Evolutionary conservation across 2,888 invertebrate species (phyloP), one percentile per base, ranked within the genome.

Genomic region (Lochmaea capreae): DNA sequence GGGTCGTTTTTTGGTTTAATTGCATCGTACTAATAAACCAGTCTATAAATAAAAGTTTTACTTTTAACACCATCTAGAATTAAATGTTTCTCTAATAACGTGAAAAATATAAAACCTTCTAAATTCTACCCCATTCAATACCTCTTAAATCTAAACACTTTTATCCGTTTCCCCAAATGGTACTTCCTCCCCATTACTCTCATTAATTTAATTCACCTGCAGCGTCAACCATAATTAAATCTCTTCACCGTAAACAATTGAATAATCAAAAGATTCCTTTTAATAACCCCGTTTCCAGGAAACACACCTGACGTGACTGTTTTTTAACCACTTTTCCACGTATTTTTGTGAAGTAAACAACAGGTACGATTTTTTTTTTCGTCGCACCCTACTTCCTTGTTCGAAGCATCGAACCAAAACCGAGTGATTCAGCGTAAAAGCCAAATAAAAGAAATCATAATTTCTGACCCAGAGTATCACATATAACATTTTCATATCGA

Each of bases 371-470:
- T 26, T 46, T 46, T 26, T 46, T 46, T 58, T 46, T 49, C 49
- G 71, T 71, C 58, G 65, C 71, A 71, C 65, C 71, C 71, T 71
- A 71, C 58, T 71, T 71, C 71, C 71, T 71, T n/a, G 57, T 46
- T 43, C 6, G 46, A 71, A 43, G 58, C 65, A 49, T 12, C 71
- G 59, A 65, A 71, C 65, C 71, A 58, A 58, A 65, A 16, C 71
- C 3, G 46, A 71, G 33, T 59, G 33, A 65, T 71, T 71, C 65
- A 58, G 43, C 39, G 57, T 57, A 12, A 26, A 59, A 59, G 0
- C 59, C 12, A 59, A 59, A 59, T 59, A 59, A 65, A 65, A 58
- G 57, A 67, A 61, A 68, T 33, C 49, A 70, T 65, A 65, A 65
- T 71, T 71, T 65, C 59, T 65, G 46, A 33, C 58, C 59, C 43